Evolutionary conservation across 2,797 vertebrate species (phyloP).

Genomic region (Meda fulgida): DNA sequence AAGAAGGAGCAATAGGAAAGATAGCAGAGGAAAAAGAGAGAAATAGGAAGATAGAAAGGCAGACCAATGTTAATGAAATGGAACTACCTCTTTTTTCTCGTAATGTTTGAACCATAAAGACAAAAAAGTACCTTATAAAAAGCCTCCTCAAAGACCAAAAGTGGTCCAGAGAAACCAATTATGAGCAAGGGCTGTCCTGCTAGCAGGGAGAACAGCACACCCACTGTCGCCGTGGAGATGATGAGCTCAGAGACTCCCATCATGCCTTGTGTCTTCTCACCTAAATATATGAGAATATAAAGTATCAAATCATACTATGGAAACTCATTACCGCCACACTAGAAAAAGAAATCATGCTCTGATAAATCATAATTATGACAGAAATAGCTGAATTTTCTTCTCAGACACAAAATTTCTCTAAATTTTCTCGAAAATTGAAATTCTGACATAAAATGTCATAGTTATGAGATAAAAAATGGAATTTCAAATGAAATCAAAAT

Average conservation of each 20-base stretch:
- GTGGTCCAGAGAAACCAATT: constrained; percentile 94
- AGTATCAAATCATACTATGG: not conserved
- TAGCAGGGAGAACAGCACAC: constrained; percentile 91
- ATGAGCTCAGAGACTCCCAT: constrained; percentile 98
- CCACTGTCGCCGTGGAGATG: constrained; percentile 91
- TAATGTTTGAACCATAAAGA: not conserved
- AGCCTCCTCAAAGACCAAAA: constrained; percentile 96
- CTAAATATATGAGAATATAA: constrained; percentile 70
- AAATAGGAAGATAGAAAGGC: not conserved
- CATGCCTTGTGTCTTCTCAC: constrained; percentile 96
- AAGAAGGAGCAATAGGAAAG: not conserved
- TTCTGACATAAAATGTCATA: not conserved
- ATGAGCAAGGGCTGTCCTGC: constrained; percentile 94
- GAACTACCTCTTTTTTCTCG: not conserved
- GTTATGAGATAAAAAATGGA: not conserved
- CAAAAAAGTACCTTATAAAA: constrained; percentile 87
- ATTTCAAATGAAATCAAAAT: not conserved
- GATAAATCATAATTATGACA: not conserved
- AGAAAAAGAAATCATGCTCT: not conserved
- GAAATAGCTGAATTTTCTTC: too few species aligned
- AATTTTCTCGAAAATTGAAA: not conserved
- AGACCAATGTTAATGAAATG: not conserved
- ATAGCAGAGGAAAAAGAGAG: not conserved
- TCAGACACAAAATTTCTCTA: too few species aligned
- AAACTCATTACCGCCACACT: not conserved